These are phyloP conservation scores for Galagoides demidoff DNA, from an alignment of 2,797 vertebrate genomes.

Conservation along the genomic window DNA sequence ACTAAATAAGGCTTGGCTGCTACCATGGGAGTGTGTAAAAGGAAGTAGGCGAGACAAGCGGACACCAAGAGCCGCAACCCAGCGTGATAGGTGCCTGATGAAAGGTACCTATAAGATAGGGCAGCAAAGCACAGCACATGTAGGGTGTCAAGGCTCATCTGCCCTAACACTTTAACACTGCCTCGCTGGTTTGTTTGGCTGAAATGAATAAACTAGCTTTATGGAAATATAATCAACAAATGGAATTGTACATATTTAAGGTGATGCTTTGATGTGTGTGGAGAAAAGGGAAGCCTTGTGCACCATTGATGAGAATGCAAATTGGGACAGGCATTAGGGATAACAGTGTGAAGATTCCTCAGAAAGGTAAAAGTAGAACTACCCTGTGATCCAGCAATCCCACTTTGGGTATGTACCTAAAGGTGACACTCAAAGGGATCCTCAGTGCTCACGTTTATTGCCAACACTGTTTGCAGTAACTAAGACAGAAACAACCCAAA, in stretches of 20 bases:
- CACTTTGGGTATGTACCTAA: neutral
- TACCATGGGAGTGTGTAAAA: constrained; percentile 13
- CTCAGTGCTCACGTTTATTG: neutral
- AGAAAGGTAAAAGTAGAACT: neutral
- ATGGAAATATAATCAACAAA: neutral
- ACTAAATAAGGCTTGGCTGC: neutral
- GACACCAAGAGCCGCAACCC: neutral
- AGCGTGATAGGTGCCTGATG: neutral
- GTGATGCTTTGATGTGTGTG: neutral
- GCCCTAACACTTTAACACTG: neutral
- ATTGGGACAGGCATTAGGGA: neutral
- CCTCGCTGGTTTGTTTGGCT: neutral
- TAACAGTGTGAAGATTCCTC: neutral
- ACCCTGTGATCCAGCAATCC: neutral
- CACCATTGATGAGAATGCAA: neutral
- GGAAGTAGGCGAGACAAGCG: neutral
- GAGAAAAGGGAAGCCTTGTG: neutral
- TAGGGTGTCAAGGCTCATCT: neutral
- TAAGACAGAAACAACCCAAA: neutral
- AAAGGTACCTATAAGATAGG: neutral
- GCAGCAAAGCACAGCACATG: neutral
- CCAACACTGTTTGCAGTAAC: neutral
- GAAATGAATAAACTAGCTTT: neutral
- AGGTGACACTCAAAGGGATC: neutral
- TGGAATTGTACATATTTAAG: neutral